A percentile compares a stretch with the other conserved stretches of the same genome.
These are phyloP conservation scores for Caprella mutica DNA, from an alignment of 2,888 invertebrate genomes.

Conservation along the genomic window DNA sequence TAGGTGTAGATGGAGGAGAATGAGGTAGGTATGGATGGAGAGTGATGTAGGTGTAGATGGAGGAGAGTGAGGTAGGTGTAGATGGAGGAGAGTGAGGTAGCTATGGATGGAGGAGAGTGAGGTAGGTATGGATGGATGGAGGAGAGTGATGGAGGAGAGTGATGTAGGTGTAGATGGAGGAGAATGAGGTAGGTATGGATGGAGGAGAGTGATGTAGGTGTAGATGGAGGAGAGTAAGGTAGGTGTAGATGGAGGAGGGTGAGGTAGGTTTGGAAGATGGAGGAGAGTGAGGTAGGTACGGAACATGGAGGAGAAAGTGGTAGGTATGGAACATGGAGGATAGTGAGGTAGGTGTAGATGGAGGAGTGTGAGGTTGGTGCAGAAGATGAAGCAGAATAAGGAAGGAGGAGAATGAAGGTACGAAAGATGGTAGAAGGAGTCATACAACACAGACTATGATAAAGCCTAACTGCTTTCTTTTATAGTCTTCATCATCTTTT, in stretches of 20 bases:
- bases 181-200: not conserved
- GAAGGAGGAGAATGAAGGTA: too few relatives aligned
- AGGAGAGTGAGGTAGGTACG: too few relatives aligned
- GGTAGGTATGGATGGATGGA: not conserved
- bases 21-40: not conserved
- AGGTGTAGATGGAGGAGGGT: not conserved
- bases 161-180: not conserved
- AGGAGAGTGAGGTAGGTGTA: not conserved
- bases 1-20: not conserved
- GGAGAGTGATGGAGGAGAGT: not conserved
- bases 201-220: not conserved
- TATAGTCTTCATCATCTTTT: too few relatives aligned
- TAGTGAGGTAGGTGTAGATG: too few relatives aligned
- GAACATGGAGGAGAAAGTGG: too few relatives aligned
- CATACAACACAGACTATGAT: too few relatives aligned
- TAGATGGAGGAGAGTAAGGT: not conserved
- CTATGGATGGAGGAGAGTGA: not conserved
- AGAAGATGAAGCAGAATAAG: too few relatives aligned
- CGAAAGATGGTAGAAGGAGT: too few relatives aligned
- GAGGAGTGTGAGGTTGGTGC: too few relatives aligned
- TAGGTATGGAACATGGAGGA: too few relatives aligned
- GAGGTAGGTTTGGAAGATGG: not conserved
- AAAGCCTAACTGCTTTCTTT: too few relatives aligned
- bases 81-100: not conserved
- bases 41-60: not conserved